Percentiles rank a stretch among this genome's conserved stretches.
Conservation (phyloP, 64 coral and sea anemone genomes). For the Trachythela sp. region DNA sequence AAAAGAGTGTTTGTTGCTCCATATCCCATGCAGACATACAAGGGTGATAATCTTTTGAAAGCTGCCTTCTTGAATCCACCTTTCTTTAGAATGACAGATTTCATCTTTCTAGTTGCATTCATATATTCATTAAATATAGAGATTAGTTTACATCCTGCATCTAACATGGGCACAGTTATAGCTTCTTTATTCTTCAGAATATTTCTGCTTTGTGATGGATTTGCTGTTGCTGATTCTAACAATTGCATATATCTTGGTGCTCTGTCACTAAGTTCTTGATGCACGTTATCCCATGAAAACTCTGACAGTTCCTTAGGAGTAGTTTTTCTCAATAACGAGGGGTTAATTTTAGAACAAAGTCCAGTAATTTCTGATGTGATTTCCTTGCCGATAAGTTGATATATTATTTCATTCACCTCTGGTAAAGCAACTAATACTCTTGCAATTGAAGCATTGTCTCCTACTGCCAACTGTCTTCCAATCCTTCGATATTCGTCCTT, state of each 20-base stretch:
- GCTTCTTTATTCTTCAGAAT: conserved; percentile 42
- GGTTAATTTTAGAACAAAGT: conserved; percentile 14
- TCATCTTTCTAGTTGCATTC: conserved; percentile 41
- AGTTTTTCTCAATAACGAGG: conserved; percentile 8
- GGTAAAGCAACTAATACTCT: conserved; percentile 6
- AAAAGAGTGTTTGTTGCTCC: conserved; percentile 34
- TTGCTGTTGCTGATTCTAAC: background rate
- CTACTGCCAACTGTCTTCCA: conserved; percentile 4
- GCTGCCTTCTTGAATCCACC: conserved; percentile 43
- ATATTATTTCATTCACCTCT: conserved; percentile 2
- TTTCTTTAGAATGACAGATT: conserved; percentile 51
- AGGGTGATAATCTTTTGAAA: conserved; percentile 38
- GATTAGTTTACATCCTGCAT: conserved; percentile 45
- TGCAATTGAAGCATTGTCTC: background rate
- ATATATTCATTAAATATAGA: conserved; percentile 55
- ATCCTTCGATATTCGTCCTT: conserved; percentile 4
- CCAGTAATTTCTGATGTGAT: conserved; percentile 14
- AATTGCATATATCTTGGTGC: conserved; percentile 21
- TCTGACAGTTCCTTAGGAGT: conserved; percentile 1
- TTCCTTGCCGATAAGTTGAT: conserved; percentile 1
- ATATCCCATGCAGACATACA: conserved; percentile 53
- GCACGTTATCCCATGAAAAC: conserved; percentile 34
- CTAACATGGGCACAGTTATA: conserved; percentile 22
- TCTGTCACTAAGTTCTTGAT: conserved; percentile 43
- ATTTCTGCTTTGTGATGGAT: conserved; percentile 51